Percentiles rank a stretch among this genome's conserved stretches.
These are phyloP conservation scores for Ptychobarbus kaznakovi DNA, from an alignment of 2,797 vertebrate species.

Conservation along the genomic window DNA sequence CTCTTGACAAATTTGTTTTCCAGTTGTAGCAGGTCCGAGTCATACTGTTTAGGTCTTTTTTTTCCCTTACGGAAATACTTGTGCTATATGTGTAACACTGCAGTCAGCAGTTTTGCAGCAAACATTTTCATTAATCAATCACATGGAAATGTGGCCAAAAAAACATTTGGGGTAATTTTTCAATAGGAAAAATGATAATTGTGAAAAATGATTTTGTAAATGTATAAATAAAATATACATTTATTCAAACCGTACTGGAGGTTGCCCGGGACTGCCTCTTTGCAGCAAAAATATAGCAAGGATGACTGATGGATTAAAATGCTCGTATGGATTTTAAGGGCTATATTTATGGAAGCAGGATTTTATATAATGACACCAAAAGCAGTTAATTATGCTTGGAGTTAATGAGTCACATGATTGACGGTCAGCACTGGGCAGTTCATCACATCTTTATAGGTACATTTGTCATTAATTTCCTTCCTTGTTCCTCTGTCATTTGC, in stretches of 20 bases:
- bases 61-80: constrained; percentile 70
- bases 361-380: constrained; percentile 81
- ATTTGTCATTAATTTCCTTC: constrained; percentile 77
- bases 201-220: constrained; percentile 57
- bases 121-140: constrained; percentile 73
- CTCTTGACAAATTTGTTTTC: neutral
- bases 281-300: constrained; percentile 67
- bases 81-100: constrained; percentile 75
- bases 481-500: constrained; percentile 78
- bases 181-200: constrained; percentile 67
- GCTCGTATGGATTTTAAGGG: constrained; percentile 70
- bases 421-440: constrained; percentile 75
- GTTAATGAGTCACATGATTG: constrained; percentile 82
- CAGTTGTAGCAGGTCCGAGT: neutral
- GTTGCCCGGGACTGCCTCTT: constrained; percentile 62
- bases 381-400: constrained; percentile 78
- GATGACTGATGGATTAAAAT: constrained; percentile 74
- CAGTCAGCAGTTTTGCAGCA: constrained; percentile 76
- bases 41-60: neutral
- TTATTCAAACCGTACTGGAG: constrained; percentile 66
- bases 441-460: constrained; percentile 80
- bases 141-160: constrained; percentile 61
- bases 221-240: constrained; percentile 64
- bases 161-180: constrained; percentile 74
- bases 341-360: constrained; percentile 76